A percentile compares a stretch with the other conserved stretches of the same genome.
phyloP scores from a whole-genome alignment of 2,888 invertebrate species.

The Augiades crinisus region DNA sequence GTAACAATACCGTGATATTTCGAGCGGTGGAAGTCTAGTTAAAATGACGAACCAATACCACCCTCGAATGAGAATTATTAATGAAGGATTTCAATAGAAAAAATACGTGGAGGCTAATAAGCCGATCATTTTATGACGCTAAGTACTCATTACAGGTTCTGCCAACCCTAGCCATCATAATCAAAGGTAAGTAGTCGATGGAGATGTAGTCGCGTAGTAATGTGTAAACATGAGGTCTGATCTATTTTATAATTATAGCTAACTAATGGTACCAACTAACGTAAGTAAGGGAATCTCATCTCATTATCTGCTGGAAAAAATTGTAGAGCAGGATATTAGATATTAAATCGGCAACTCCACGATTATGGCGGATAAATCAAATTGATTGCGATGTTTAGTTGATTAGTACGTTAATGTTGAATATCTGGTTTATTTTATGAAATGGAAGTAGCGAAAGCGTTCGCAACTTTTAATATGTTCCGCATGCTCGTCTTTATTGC shows the following conservation, averaged over 20 bases:
- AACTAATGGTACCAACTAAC: conserved; percentile 6
- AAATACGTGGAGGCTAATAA: too few relatives aligned
- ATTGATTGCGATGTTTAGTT: not conserved
- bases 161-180: not conserved
- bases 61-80: too few relatives aligned
- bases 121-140: not conserved
- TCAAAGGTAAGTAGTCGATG: conserved; percentile 8
- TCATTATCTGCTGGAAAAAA: conserved; percentile 3
- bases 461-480: too few relatives aligned
- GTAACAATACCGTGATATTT: too few relatives aligned
- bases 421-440: too few relatives aligned
- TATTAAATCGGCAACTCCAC: not conserved
- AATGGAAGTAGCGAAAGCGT: too few relatives aligned
- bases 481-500: too few relatives aligned
- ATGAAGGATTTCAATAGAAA: too few relatives aligned
- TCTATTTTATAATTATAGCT: conserved; percentile 17
- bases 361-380: not conserved
- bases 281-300: not conserved
- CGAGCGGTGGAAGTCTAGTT: too few relatives aligned
- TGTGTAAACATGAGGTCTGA: conserved; percentile 19
- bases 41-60: too few relatives aligned
- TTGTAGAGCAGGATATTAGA: not conserved
- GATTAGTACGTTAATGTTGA: not conserved
- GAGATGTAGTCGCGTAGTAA: conserved; percentile 9
- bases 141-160: not conserved